Evolutionary conservation across 2,888 invertebrate genomes (phyloP).

Genomic region (Spisula subtruncata): DNA sequence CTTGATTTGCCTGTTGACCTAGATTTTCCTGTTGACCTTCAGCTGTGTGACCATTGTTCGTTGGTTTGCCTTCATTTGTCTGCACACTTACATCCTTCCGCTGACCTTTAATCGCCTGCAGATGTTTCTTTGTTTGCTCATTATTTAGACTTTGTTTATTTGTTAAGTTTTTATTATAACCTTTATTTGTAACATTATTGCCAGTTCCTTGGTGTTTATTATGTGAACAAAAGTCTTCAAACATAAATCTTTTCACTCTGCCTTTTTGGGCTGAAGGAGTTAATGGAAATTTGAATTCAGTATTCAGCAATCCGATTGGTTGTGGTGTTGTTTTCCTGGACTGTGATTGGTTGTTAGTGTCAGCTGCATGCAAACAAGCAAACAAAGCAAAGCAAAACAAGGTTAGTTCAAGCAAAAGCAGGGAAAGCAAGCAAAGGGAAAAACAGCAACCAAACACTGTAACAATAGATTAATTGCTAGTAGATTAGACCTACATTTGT

Average conservation of each 20-base stretch:
- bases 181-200: background rate
- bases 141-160: background rate
- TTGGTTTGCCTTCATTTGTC: too few relatives aligned
- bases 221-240: background rate
- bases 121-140: background rate
- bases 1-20: too few relatives aligned
- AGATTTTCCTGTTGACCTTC: too few relatives aligned
- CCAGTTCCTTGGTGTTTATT: background rate
- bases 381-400: slow-evolving; percentile 15
- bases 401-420: slow-evolving; percentile 3
- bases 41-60: too few relatives aligned
- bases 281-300: background rate
- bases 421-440: too few relatives aligned
- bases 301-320: background rate
- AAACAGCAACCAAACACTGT: background rate
- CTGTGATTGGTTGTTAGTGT: slow-evolving; percentile 10
- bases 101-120: too few relatives aligned
- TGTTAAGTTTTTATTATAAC: background rate
- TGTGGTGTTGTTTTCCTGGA: background rate
- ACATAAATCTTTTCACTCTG: background rate
- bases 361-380: slow-evolving; percentile 18
- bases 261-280: background rate
- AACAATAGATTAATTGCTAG: background rate
- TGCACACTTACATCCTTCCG: too few relatives aligned
- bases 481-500: too few relatives aligned